These are phyloP conservation scores for Palythoa grandis DNA, from an alignment of 92 coral and sea anemone genomes.

Conservation along the genomic window DNA sequence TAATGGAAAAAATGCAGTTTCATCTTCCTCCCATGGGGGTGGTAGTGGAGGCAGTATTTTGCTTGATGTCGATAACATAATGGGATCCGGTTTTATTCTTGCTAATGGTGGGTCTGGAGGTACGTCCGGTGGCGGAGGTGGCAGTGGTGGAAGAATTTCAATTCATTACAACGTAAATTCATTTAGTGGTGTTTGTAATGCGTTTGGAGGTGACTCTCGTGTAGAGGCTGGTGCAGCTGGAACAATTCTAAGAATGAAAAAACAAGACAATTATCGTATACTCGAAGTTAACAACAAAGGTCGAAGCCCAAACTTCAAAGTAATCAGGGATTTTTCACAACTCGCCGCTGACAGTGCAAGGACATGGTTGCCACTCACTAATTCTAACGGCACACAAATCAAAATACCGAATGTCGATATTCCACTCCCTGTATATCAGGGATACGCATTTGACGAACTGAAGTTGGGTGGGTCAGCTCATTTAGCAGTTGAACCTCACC, in stretches of 20 bases:
- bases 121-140: constrained; percentile 67
- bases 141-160: constrained; percentile 77
- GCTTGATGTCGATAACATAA: constrained; percentile 40
- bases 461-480: constrained; percentile 64
- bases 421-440: constrained; percentile 24
- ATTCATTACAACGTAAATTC: constrained; percentile 45
- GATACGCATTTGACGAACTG: constrained; percentile 58
- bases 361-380: constrained; percentile 62
- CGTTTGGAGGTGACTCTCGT: constrained; percentile 65
- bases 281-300: constrained; percentile 63
- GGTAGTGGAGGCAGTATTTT: constrained; percentile 81
- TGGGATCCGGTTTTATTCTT: constrained; percentile 58
- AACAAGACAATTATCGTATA: constrained; percentile 22
- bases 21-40: constrained; percentile 58
- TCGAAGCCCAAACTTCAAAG: constrained; percentile 45
- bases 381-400: constrained; percentile 24
- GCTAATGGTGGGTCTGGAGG: constrained; percentile 68
- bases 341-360: constrained; percentile 61
- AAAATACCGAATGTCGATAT: constrained; percentile 32
- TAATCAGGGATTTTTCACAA: constrained; percentile 47
- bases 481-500: constrained; percentile 59
- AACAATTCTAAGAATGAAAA: constrained; percentile 48
- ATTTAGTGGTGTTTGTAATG: constrained; percentile 47
- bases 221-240: constrained; percentile 80
- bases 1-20: constrained; percentile 46